Base-by-base conservation (phyloP, 2,888 invertebrate genomes). In the Callimorpha dominula region DNA sequence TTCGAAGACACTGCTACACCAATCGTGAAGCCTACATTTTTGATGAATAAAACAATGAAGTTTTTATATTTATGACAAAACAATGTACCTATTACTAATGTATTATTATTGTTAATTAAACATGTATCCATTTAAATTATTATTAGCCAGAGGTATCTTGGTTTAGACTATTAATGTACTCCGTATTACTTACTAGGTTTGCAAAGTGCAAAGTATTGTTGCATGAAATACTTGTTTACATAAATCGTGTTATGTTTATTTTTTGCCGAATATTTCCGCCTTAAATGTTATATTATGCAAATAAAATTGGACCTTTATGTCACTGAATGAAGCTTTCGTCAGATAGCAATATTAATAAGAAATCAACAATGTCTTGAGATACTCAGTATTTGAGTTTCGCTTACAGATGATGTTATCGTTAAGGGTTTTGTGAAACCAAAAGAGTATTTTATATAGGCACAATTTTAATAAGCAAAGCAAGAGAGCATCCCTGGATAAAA, bases 61-160 rank as follows among this genome's bases (percentile, higher is more conserved):
- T 31, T 31, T 31, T 31, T 31, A 31, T 31, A 31, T 31, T 31
- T 31, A 31, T 31, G 31, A 31, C 31, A 31, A 31, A 31, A 31
- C 31, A 31, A 31, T 31, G 31, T 31, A 31, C 31, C 31, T 31
- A 31, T 31, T 31, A 1, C 31, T 31, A 31, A 31, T 31, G 31
- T 42, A 31, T 60, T 31, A 20, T 12, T 40, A 42, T 42, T 5
- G 52, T 42, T 67, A 50, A 57, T n/a, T 57, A 20, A 57, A 40
- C 15, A n/a, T 12, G 6, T 57, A 43, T 14, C 54, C 49, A 60
- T 40, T 63, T 14, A 17, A 54, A 66, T 20, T 49, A 52, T 43
- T 43, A 46, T 49, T 75, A 70, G 70, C 57, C 66, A 80, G 82
- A 82, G 82, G 82, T 82, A 82, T 79, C 71, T 74, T 74, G 81